Evolutionary conservation across 2,888 invertebrate genomes (phyloP).

Genomic region (Myopa testacea): DNA sequence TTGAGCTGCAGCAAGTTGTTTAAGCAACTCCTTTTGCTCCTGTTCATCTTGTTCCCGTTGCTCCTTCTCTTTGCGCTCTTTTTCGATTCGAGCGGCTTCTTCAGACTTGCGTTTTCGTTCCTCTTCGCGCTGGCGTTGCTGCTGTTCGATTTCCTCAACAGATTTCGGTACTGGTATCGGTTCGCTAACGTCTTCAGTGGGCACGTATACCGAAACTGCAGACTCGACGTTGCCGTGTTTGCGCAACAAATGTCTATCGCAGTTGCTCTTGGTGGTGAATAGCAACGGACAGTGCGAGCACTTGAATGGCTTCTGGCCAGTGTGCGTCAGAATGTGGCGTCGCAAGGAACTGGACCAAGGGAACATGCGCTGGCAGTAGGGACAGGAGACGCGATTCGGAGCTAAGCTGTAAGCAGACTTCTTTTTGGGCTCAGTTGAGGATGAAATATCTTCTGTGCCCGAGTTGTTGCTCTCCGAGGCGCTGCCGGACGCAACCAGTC

Average conservation of each 20-base stretch:
- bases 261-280: constrained; percentile 97
- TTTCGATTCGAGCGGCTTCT: constrained; percentile 50
- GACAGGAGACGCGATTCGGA: constrained; percentile 93
- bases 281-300: constrained; percentile 92
- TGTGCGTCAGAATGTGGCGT: constrained; percentile 93
- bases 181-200: constrained; percentile 69
- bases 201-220: constrained; percentile 68
- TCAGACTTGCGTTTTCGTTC: constrained; percentile 57
- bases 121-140: constrained; percentile 58
- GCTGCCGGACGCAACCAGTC: constrained; percentile 80
- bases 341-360: constrained; percentile 96
- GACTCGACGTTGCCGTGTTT: constrained; percentile 80
- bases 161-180: constrained; percentile 66
- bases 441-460: constrained; percentile 78
- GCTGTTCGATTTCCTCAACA: constrained; percentile 64
- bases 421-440: constrained; percentile 74
- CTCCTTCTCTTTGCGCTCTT: constrained; percentile 55
- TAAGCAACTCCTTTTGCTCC: constrained; percentile 52
- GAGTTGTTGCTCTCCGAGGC: constrained; percentile 87
- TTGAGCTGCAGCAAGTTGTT: constrained; percentile 61
- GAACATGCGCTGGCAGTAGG: constrained; percentile 93
- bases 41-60: constrained; percentile 52
- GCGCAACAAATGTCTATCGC: constrained; percentile 91
- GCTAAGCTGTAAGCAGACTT: constrained; percentile 96
- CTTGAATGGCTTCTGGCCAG: constrained; percentile 96